These are phyloP conservation scores for Varroa destructor DNA, from an alignment of 1,140 invertebrate species.

Conservation along the genomic window DNA sequence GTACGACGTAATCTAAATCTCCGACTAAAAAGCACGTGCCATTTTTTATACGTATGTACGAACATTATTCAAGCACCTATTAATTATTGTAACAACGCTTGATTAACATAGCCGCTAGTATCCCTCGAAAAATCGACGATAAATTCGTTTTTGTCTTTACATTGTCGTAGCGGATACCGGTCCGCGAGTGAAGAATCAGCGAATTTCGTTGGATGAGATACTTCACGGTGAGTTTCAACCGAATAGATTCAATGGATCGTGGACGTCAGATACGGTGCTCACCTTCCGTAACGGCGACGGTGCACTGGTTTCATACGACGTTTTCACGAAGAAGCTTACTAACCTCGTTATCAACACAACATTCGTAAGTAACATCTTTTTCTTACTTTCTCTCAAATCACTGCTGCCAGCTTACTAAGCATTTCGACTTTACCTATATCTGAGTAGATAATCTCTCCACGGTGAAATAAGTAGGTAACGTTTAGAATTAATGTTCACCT, in stretches of 20 bases:
- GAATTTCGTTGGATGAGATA: slow-evolving; percentile 19
- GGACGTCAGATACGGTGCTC: slow-evolving; percentile 26
- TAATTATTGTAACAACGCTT: too few species aligned
- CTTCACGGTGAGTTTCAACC: not conserved
- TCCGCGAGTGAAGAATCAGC: slow-evolving; percentile 24
- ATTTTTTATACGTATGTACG: too few species aligned
- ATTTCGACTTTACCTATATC: not conserved
- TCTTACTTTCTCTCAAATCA: not conserved
- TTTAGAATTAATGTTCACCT: too few species aligned
- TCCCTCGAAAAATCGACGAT: too few species aligned
- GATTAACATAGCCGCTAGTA: too few species aligned
- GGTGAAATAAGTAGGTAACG: too few species aligned
- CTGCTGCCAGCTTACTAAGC: not conserved
- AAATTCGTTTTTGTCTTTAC: not conserved
- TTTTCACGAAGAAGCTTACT: slow-evolving; percentile 1
- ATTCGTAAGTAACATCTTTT: not conserved
- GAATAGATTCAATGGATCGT: not conserved
- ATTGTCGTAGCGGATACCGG: slow-evolving; percentile 4
- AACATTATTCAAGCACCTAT: too few species aligned
- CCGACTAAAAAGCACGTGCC: too few species aligned
- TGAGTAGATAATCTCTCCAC: not conserved
- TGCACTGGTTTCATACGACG: slow-evolving; percentile 12
- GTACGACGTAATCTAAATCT: too few species aligned
- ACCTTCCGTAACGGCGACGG: slow-evolving; percentile 3
- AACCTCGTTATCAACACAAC: slow-evolving; percentile 19